Evolutionary conservation across 2,888 invertebrate genomes (phyloP).

Genomic region (Oasisia sp.): DNA sequence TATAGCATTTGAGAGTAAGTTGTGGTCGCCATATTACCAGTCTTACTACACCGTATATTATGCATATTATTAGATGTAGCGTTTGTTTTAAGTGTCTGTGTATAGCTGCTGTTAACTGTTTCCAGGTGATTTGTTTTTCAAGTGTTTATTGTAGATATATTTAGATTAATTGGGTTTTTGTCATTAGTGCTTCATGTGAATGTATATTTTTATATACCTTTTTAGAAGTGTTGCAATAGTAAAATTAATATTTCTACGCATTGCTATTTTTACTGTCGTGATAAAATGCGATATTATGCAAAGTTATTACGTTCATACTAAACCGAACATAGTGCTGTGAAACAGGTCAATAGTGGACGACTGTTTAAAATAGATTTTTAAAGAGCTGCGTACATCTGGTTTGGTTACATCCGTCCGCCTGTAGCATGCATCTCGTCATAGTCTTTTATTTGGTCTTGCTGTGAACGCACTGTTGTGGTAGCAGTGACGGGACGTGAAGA

Average conservation of each 20-base stretch:
- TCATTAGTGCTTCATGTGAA: neutral
- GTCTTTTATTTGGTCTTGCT: neutral
- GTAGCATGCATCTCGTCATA: neutral
- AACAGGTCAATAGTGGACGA: no score
- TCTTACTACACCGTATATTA: no score
- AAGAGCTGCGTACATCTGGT: neutral
- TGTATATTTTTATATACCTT: neutral
- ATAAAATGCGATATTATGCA: neutral
- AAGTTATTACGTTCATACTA: no score
- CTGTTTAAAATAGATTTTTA: neutral
- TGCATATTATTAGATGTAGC: neutral
- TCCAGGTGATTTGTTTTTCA: neutral
- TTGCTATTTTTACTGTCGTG: neutral
- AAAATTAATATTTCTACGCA: neutral
- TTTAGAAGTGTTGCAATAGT: neutral
- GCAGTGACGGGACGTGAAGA: neutral
- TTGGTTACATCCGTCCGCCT: neutral
- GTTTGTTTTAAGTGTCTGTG: neutral
- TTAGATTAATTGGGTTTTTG: neutral
- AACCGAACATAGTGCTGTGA: no score
- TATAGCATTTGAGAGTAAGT: no score
- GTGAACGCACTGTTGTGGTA: neutral
- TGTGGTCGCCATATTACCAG: neutral
- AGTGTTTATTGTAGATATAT: conserved; percentile 1
- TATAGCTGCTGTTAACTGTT: neutral